Conservation (phyloP, 37 sponge, comb jelly and placozoan genomes). For the Crambe crambe region DNA sequence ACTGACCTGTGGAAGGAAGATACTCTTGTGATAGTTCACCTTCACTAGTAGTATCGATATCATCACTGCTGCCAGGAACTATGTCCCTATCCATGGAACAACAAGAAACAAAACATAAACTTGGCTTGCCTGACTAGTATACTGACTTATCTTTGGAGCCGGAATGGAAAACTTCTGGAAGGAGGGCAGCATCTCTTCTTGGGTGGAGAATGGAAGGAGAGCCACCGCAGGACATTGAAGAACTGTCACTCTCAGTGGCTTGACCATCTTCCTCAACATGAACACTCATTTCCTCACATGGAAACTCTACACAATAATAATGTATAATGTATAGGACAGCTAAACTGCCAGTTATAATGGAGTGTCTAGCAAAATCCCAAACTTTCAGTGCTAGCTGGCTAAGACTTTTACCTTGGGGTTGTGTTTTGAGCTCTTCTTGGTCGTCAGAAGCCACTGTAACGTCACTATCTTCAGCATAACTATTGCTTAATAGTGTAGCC, state of each 20-base stretch:
- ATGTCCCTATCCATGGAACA: not conserved
- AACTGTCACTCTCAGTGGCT: not conserved
- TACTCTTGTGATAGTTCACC: slow-evolving; percentile 2
- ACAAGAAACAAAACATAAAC: too few relatives aligned
- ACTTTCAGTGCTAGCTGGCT: not conserved
- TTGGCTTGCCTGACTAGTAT: not conserved
- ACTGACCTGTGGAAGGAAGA: not conserved
- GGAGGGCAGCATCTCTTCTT: not conserved
- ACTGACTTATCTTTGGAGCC: not conserved
- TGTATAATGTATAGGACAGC: too few relatives aligned
- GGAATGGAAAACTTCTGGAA: too few relatives aligned
- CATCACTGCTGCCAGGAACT: slow-evolving; percentile 2
- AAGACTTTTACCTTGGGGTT: not conserved
- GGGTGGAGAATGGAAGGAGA: not conserved
- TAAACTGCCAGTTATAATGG: too few relatives aligned
- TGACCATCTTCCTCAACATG: not conserved
- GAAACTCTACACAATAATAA: not conserved
- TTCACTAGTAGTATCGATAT: not conserved
- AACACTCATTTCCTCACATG: not conserved
- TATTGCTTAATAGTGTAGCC: not conserved
- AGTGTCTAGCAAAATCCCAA: too few relatives aligned
- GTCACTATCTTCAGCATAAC: slow-evolving; percentile 44
- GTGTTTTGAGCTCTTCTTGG: slow-evolving; percentile 1
- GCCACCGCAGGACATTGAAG: not conserved
- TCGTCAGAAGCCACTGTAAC: slow-evolving; percentile 43